These are phyloP conservation scores for Molanna angustata DNA, from an alignment of 2,888 invertebrate species.

Conservation along the genomic window DNA sequence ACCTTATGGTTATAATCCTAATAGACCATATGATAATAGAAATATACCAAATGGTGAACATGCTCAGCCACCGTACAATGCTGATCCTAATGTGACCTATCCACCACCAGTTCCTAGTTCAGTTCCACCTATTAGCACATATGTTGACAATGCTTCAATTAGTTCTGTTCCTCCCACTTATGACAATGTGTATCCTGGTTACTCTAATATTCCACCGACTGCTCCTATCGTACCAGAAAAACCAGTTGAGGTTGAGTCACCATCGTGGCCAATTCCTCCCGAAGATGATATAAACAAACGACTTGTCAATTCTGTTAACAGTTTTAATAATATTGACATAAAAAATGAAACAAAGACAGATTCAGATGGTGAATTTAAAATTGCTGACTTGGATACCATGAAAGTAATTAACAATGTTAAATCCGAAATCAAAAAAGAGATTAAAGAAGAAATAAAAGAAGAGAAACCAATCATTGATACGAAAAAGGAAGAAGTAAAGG, in stretches of 20 bases:
- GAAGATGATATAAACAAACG: too few relatives aligned
- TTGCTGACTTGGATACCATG: slow-evolving; percentile 52
- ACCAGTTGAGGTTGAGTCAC: not conserved
- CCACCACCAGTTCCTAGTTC: slow-evolving; percentile 12
- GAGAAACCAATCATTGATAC: not conserved
- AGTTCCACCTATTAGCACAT: not conserved
- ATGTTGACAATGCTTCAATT: slow-evolving; percentile 2
- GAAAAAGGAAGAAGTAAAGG: slow-evolving; percentile 13
- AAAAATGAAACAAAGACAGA: slow-evolving; percentile 53
- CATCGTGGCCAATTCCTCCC: slow-evolving; percentile 3
- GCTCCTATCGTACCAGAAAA: not conserved
- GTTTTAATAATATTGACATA: slow-evolving; percentile 15
- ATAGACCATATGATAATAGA: slow-evolving; percentile 22
- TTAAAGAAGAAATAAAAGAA: slow-evolving; percentile 15
- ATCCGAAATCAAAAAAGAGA: slow-evolving; percentile 16
- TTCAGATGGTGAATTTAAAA: slow-evolving; percentile 54
- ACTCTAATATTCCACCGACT: not conserved
- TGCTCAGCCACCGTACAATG: not conserved
- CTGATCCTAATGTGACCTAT: slow-evolving; percentile 16
- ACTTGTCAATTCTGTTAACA: too few relatives aligned
- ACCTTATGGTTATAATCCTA: slow-evolving; percentile 24
- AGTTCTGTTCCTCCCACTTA: not conserved
- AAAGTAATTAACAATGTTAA: slow-evolving; percentile 41
- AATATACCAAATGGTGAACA: slow-evolving; percentile 22
- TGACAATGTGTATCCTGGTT: slow-evolving; percentile 1